Evolutionary conservation across 1,140 invertebrate genomes (phyloP).

Genomic region (Drosophila sproati): DNA sequence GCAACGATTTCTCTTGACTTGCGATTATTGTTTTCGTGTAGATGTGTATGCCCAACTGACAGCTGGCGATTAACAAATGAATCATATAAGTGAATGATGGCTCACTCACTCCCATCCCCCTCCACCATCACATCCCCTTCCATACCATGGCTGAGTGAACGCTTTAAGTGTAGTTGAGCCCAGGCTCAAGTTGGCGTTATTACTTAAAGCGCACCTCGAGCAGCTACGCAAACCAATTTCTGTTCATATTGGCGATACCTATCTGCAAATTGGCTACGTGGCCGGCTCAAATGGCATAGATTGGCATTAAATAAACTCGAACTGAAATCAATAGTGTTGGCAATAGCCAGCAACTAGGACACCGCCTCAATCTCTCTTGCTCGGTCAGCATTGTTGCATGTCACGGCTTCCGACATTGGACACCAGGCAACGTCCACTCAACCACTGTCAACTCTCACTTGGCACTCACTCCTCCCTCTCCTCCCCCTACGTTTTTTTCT

Average conservation of each 20-base stretch:
- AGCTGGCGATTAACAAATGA: conserved; percentile 79
- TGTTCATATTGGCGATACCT: conserved; percentile 32
- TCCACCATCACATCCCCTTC: neutral
- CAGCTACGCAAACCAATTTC: conserved; percentile 28
- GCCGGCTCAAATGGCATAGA: conserved; percentile 64
- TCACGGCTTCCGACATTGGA: conserved; percentile 62
- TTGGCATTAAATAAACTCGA: conserved; percentile 62
- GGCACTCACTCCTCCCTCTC: conserved; percentile 1
- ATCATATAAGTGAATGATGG: conserved; percentile 73
- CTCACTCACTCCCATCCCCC: neutral
- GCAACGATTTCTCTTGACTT: conserved; percentile 76
- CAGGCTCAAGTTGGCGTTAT: conserved; percentile 9
- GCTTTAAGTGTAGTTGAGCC: conserved; percentile 45
- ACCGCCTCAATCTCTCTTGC: conserved; percentile 42
- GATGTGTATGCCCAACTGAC: conserved; percentile 56
- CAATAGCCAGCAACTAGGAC: conserved; percentile 1
- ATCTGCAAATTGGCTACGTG: conserved; percentile 68
- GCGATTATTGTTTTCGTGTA: conserved; percentile 72
- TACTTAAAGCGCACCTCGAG: conserved; percentile 26
- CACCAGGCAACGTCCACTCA: conserved; percentile 46
- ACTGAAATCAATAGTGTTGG: conserved; percentile 47
- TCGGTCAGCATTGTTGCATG: conserved; percentile 69
- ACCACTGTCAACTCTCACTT: conserved; percentile 16
- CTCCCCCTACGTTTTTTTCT: neutral
- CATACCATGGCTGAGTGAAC: conserved; percentile 27